Base-by-base conservation (phyloP, 2,888 invertebrate species). In the Celastrina argiolus region DNA sequence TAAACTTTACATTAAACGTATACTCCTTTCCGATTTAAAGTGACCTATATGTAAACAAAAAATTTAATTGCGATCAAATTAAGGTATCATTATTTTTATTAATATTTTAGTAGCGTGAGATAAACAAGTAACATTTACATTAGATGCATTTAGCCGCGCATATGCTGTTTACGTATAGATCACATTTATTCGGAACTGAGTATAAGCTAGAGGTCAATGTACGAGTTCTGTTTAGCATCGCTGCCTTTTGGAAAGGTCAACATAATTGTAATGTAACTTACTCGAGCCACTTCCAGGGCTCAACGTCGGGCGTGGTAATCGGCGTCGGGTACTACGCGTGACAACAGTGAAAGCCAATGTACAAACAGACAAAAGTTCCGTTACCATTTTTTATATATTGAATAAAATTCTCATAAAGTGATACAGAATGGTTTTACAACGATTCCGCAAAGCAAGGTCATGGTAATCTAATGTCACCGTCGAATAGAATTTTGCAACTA, bases 271-370 rank as follows among this genome's bases (percentile, higher is more conserved):
- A 63, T 65, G 34, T 66, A 87, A 95, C 94, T 95, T 95, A 95
- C 94, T 94, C 94, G 93, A 96, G 95, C 96, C 96, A 96, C 92
- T 95, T 96, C 96, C 96, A 96, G 87, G 96, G 95, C 94, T 96
- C 96, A 88, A 94, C 94, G 92, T 96, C 96, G 93, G 96, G 96
- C 87, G 95, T 95, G 92, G 95, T 95, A 93, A 94, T 94, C 85
- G 96, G 96, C 93, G 96, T 96, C 84, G 96, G 95, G 92, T 95
- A 95, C 96, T 96, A 94, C 86, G 84, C 85, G 78, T 67, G 65
- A 66, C 66, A 85, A 66, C 67, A 85, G 76, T 79, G 76, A 78
- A 67, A 68, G 68, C 69, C 66, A 68, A 71, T 71, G 63, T 70
- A 66, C 67, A 68, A 58, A 42, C 16, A 63, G 51, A 77, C 70